Conservation (phyloP, 37 sponge, comb jelly and placozoan species). For the Bolinopsis microptera region DNA sequence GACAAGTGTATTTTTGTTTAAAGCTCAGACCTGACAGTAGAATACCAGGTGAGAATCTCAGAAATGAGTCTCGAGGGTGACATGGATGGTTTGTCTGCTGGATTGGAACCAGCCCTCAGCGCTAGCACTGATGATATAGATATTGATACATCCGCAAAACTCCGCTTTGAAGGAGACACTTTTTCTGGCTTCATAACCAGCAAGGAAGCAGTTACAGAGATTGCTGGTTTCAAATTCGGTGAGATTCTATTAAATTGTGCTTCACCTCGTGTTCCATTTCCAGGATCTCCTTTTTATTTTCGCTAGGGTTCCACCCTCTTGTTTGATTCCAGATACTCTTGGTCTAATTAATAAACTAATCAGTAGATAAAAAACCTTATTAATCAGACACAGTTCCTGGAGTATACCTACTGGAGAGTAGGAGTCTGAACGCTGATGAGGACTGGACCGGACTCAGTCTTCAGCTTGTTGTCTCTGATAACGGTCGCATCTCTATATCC, state of each 20-base stretch:
- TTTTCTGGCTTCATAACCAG: background rate
- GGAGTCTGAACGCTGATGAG: background rate
- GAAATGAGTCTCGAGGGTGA: constrained; percentile 37
- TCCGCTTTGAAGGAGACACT: constrained; percentile 9
- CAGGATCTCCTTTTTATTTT: too few relatives aligned
- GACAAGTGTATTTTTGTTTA: too few relatives aligned
- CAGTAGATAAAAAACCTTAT: too few relatives aligned
- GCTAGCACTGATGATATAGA: background rate
- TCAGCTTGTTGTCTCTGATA: constrained; percentile 2
- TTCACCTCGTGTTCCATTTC: too few relatives aligned
- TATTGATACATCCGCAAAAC: background rate
- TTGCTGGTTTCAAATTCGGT: constrained; percentile 47
- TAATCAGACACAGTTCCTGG: constrained; percentile 27
- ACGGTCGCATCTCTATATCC: constrained; percentile 14
- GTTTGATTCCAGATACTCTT: too few relatives aligned
- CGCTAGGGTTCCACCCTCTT: too few relatives aligned
- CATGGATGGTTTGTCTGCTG: constrained; percentile 29
- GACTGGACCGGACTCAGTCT: constrained; percentile 19
- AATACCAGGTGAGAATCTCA: constrained; percentile 53
- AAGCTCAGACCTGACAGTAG: too few relatives aligned
- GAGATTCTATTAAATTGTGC: too few relatives aligned
- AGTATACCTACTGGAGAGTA: constrained; percentile 4
- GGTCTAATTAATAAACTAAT: too few relatives aligned
- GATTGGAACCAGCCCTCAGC: background rate
- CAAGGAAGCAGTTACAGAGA: constrained; percentile 15